phyloP scores from a whole-genome alignment of 2,113 vertebrate genomes.

The Leucopsar rothschildi region DNA sequence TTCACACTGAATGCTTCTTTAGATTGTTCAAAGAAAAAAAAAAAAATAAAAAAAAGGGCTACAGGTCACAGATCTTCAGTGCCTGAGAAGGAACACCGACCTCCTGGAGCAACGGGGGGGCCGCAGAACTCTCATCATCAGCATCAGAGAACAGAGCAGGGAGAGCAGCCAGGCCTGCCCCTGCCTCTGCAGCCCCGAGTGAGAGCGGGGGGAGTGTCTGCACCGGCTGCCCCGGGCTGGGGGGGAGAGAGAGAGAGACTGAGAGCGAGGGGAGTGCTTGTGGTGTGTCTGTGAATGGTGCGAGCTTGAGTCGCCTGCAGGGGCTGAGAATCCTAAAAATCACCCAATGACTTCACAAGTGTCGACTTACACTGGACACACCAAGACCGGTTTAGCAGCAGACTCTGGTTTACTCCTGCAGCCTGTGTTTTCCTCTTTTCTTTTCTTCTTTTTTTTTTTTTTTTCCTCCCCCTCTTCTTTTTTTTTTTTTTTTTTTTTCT shows the following conservation, averaged over 20 bases:
- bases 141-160: slow-evolving; percentile 71
- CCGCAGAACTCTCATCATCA: slow-evolving; percentile 84
- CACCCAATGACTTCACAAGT: slow-evolving; percentile 82
- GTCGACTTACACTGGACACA: slow-evolving; percentile 94
- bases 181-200: slow-evolving; percentile 87
- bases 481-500: slow-evolving; percentile 39
- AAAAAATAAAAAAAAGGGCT: slow-evolving; percentile 76
- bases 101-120: slow-evolving; percentile 77
- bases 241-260: no score
- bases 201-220: slow-evolving; percentile 85
- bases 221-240: not conserved
- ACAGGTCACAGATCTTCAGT: slow-evolving; percentile 86
- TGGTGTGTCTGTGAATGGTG: slow-evolving; percentile 92
- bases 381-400: slow-evolving; percentile 85
- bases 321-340: slow-evolving; percentile 83
- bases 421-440: slow-evolving; percentile 75
- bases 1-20: slow-evolving; percentile 93
- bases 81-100: slow-evolving; percentile 80
- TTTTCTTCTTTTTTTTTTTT: slow-evolving; percentile 14
- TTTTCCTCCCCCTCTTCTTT: slow-evolving; percentile 3
- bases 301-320: slow-evolving; percentile 86
- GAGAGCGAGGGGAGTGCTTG: slow-evolving; percentile 79
- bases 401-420: slow-evolving; percentile 89
- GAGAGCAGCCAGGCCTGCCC: slow-evolving; percentile 86
- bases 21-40: slow-evolving; percentile 89